Evolutionary conservation across 1,140 invertebrate species (phyloP).

Genomic region (Philotrypesis tridentata): DNA sequence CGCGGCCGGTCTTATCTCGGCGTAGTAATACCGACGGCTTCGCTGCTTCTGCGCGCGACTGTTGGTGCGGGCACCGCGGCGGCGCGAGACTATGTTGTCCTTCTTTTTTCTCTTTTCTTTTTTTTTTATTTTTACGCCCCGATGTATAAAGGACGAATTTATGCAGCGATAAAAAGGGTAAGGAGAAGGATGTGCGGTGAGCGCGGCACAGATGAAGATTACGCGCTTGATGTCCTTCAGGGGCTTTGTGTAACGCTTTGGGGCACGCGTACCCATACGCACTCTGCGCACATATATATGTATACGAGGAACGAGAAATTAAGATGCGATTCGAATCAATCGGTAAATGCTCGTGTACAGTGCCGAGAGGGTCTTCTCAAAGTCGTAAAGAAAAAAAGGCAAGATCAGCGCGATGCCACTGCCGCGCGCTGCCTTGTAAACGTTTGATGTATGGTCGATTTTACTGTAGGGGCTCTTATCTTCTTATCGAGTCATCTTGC

Average conservation of each 20-base stretch:
- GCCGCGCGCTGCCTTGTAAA: neutral
- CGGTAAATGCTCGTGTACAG: constrained; percentile 13
- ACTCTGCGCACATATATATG: too few species aligned
- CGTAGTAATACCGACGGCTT: too few species aligned
- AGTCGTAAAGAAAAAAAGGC: neutral
- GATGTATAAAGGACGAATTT: constrained; percentile 32
- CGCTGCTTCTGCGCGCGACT: neutral
- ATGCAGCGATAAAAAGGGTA: constrained; percentile 22
- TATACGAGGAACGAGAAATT: neutral
- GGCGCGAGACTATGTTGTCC: too few species aligned
- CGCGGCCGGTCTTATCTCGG: too few species aligned
- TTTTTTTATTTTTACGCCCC: neutral
- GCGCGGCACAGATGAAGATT: constrained; percentile 8
- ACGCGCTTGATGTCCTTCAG: neutral
- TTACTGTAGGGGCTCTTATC: neutral
- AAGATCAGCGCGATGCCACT: neutral
- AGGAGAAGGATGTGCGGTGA: neutral
- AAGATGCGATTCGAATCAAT: constrained; percentile 32
- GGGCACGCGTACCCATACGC: too few species aligned
- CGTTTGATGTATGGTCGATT: neutral
- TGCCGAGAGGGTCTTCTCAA: neutral
- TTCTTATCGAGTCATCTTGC: neutral
- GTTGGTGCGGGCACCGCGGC: too few species aligned
- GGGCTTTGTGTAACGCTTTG: neutral
- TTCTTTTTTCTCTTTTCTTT: too few species aligned